Evolutionary conservation across 2,113 vertebrate genomes (phyloP), one percentile per base, ranked within the genome.

Genomic region (Bolborhynchus lineola): DNA sequence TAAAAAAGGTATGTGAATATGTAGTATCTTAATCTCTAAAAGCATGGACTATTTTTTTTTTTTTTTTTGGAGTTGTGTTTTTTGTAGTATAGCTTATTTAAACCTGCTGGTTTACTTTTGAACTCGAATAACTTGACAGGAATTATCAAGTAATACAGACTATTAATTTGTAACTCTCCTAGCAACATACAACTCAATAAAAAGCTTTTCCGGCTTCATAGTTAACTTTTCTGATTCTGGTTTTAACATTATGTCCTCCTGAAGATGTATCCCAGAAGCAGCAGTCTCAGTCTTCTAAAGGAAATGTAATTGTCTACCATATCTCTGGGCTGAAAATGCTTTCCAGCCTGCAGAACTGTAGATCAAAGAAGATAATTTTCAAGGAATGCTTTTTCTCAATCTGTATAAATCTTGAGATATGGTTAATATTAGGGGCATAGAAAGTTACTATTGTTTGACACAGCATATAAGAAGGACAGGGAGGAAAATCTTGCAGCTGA

Each of bases 401-500:
- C 13, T 76, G 21, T 57, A 63, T n/a, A 33, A 60, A 29, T 68
- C n/a, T 55, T 90, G 16, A 55, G 9, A 42, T 35, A 31, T 10
- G 0, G 0, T 37, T 82, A 63, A 24, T 39, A 67, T 20, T 28
- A 59, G 12, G 60, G 10, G 13, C 11, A 50, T 26, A 23, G 2
- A 31, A 80, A 76, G 5, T 33, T 80, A 60, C 8, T 57, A 8
- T 49, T 59, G 1, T 46, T 79, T 76, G 33, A 53, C 18, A 35
- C 6, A 41, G 33, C 4, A 26, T 26, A 39, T 20, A 19, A 0
- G 1, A 85, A 68, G 3, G 10, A 80, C 16, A 59, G 9, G 18
- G 26, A 75, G 6, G 15, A 64, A 44, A 1, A 0, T 2, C 3
- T 5, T 46, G 53, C 16, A 77, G 20, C 35, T 16, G 8, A 80